Evolutionary conservation across 2,113 vertebrate species (phyloP).

Genomic region (Oryzias curvinotus): DNA sequence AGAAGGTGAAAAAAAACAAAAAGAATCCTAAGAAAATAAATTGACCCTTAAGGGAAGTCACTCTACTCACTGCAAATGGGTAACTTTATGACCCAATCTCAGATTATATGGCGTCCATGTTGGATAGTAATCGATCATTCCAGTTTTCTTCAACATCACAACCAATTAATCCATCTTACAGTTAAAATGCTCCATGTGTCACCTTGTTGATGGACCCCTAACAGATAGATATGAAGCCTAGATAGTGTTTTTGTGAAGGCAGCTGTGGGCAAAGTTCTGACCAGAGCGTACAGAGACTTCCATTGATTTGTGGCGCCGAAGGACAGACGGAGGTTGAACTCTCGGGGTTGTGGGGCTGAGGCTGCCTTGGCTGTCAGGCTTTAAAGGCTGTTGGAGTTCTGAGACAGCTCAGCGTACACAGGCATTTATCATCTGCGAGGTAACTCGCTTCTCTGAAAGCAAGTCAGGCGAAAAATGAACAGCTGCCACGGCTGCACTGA

Average conservation of each 20-base stretch:
- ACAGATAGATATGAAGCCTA: slow-evolving; percentile 34
- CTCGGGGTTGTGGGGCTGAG: slow-evolving; percentile 53
- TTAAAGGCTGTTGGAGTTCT: slow-evolving; percentile 66
- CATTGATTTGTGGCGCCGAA: slow-evolving; percentile 55
- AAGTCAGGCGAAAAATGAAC: slow-evolving; percentile 89
- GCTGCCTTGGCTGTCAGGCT: slow-evolving; percentile 67
- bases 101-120: slow-evolving; percentile 48
- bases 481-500: slow-evolving; percentile 77
- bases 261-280: slow-evolving; percentile 25
- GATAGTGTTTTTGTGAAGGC: slow-evolving; percentile 34
- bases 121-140: slow-evolving; percentile 51
- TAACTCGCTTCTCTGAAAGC: slow-evolving; percentile 79
- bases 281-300: slow-evolving; percentile 28
- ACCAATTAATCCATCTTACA: slow-evolving; percentile 44
- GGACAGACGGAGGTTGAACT: slow-evolving; percentile 55
- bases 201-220: slow-evolving; percentile 35
- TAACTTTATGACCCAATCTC: slow-evolving; percentile 36
- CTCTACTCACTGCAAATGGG: slow-evolving; percentile 29
- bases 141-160: slow-evolving; percentile 33
- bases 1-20: slow-evolving; percentile 22
- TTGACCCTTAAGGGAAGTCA: slow-evolving; percentile 25
- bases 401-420: slow-evolving; percentile 65
- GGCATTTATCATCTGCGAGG: slow-evolving; percentile 80
- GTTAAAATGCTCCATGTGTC: slow-evolving; percentile 42
- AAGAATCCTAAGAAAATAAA: slow-evolving; percentile 32